Evolutionary conservation across 2,113 vertebrate species (phyloP).

Genomic region (Pelusios castaneus): DNA sequence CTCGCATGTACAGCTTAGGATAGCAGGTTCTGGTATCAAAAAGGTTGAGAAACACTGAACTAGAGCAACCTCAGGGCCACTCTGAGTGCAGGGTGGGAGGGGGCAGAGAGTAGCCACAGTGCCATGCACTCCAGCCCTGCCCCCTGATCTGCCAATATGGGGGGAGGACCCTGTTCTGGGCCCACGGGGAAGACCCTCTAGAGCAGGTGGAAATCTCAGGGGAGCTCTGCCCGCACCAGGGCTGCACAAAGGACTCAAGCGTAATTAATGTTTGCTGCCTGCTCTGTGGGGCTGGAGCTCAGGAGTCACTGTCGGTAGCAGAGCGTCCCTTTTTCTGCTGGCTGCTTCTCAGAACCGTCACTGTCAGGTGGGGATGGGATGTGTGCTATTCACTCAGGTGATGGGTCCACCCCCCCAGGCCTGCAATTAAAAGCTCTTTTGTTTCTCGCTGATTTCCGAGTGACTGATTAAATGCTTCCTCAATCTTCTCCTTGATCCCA

Average conservation of each 20-base stretch:
- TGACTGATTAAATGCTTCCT: not conserved
- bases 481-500: not conserved
- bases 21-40: accelerated
- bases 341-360: not conserved
- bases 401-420: not conserved
- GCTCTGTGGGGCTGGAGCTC: not conserved
- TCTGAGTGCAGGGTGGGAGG: not conserved
- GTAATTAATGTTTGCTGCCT: not conserved
- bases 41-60: not conserved
- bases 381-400: not conserved
- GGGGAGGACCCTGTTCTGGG: not conserved
- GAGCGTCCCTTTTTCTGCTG: not conserved
- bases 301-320: not conserved
- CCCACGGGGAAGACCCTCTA: not conserved
- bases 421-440: not conserved
- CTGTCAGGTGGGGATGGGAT: not conserved
- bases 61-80: too few species aligned
- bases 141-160: too few species aligned
- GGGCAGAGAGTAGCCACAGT: not conserved
- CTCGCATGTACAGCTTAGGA: not conserved
- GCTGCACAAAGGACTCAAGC: not conserved
- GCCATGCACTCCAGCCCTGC: not conserved
- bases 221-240: not conserved
- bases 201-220: not conserved
- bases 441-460: not conserved